A percentile compares a stretch with the other conserved stretches of the same genome.
Evolutionary conservation across 2,888 invertebrate species (phyloP).

Genomic region (Ennomos quercinarius): DNA sequence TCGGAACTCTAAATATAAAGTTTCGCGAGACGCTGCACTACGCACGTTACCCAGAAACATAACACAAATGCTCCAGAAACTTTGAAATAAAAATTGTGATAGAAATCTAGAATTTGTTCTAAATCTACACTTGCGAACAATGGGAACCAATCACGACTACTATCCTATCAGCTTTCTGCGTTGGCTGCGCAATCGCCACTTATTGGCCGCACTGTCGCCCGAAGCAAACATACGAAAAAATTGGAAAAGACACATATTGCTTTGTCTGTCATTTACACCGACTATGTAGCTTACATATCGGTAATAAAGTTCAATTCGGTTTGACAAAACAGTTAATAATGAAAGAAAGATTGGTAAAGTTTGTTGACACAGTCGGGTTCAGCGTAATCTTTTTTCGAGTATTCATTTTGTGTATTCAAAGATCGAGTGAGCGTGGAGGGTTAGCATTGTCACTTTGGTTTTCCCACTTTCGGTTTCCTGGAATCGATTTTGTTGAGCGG

Average conservation of each 20-base stretch:
- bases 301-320: constrained; percentile 14
- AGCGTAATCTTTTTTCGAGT: constrained; percentile 64
- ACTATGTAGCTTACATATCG: constrained; percentile 8
- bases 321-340: constrained; percentile 41
- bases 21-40: no score
- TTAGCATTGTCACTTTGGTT: constrained; percentile 34
- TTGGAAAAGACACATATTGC: constrained; percentile 38
- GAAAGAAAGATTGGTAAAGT: constrained; percentile 63
- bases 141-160: background rate
- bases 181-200: constrained; percentile 21
- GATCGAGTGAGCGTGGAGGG: constrained; percentile 30
- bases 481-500: constrained; percentile 16
- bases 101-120: background rate
- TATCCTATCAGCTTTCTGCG: constrained; percentile 8
- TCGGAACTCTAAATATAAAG: no score
- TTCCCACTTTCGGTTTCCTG: constrained; percentile 16
- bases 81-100: no score
- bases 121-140: constrained; percentile 1
- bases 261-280: constrained; percentile 12
- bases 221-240: constrained; percentile 36
- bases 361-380: constrained; percentile 60
- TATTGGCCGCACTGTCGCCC: constrained; percentile 32
- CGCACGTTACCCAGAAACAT: no score
- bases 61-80: no score
- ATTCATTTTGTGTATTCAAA: constrained; percentile 52